Base-by-base conservation (phyloP, 1,140 invertebrate species). In the Pteromalus puparum region DNA sequence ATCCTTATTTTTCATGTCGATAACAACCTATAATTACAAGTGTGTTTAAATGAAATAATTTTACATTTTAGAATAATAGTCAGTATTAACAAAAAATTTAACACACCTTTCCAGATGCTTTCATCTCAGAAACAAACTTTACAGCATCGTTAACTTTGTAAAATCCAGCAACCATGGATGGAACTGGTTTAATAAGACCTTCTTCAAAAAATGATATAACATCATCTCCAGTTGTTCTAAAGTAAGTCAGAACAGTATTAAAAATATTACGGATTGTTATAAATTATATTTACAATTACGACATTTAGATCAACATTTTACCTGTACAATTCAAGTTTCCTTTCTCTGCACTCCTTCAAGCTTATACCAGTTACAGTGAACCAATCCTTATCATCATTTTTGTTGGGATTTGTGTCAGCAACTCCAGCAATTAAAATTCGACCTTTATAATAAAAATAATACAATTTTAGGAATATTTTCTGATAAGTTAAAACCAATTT, bases 391-490 rank as follows among this genome's bases (percentile, higher is more conserved):
- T 93, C 78, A 3, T 94, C 87, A 68, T 91, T 87, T 46, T 90
- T 53, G 15, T 73, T 26, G 21, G 18, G 18, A 46, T 74, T 82
- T 68, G 89, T 90, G 28, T 93, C 91, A 13, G 94, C 92, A 88
- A 94, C 93, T n/a, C 95, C 95, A 85, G 94, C 94, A 9, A 95
- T 90, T 68, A 95, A 89, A 6, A 95, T 89, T 87, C 93, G 93
- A 13, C 94, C 95, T 93, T 94, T 81, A 46, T 70, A 74, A 61
- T 30, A 34, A 53, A 28, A 24, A 82, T 68, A 81, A 18, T 81
- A 72, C 21, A 81, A 67, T 74, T 80, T 34, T 28, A 85, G 74
- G 67, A 81, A 67, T 81, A 75, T 70, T 81, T 4, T 75, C 0
- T 26, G 28, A 84, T 34, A 81, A 24, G 61, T 53, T 30, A 81